Conservation (phyloP, 2,888 invertebrate species). For the Steinernema hermaphroditum region DNA sequence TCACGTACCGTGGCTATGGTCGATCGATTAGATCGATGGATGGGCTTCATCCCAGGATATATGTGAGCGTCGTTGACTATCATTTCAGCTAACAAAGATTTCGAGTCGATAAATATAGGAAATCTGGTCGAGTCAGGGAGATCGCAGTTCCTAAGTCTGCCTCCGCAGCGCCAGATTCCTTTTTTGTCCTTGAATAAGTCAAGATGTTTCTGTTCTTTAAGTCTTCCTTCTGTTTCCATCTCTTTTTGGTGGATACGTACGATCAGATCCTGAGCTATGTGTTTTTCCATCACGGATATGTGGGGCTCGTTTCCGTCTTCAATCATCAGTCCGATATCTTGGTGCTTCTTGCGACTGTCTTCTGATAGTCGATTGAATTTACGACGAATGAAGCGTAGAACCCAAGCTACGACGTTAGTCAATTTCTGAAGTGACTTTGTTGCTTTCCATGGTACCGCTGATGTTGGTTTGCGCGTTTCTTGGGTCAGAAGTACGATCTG, state of each 20-base stretch:
- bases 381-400: not conserved
- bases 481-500: too few relatives aligned
- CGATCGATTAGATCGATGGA: not conserved
- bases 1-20: slow-evolving; percentile 15
- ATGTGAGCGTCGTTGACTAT: slow-evolving; percentile 9
- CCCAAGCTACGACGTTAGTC: not conserved
- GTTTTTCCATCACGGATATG: too few relatives aligned
- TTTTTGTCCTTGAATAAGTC: not conserved
- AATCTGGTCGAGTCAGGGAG: not conserved
- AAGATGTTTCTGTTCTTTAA: slow-evolving; percentile 31
- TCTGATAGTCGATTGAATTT: not conserved
- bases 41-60: not conserved
- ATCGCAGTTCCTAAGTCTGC: slow-evolving; percentile 28
- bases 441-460: too few relatives aligned
- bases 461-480: too few relatives aligned
- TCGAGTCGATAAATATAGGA: not conserved
- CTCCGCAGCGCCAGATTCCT: slow-evolving; percentile 20
- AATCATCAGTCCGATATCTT: too few relatives aligned
- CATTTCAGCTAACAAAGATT: slow-evolving; percentile 11
- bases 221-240: too few relatives aligned
- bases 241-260: too few relatives aligned
- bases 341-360: not conserved
- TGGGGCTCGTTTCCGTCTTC: too few relatives aligned
- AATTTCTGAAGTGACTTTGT: not conserved
- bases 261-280: too few relatives aligned